Evolutionary conservation across 2,113 vertebrate genomes (phyloP), one percentile per base, ranked within the genome.

Genomic region (Chiloscyllium plagiosum): DNA sequence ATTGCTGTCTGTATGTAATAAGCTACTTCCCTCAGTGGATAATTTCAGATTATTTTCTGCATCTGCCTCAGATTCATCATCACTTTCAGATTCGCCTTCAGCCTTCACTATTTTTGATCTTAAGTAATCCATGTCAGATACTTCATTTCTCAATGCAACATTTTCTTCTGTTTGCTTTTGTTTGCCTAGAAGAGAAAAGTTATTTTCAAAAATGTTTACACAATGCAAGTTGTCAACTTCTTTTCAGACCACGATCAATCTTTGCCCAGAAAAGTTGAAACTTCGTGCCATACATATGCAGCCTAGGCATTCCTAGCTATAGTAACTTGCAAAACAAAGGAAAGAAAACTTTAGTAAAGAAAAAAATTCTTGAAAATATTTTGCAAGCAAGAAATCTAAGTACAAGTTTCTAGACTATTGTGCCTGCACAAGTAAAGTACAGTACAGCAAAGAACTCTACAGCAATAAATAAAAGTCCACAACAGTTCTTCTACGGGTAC

Each of bases 41-140:
- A 37, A 26, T 12, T 96, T 93, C 20, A 83, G 96, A 96, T 87
- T 96, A 96, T 68, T 96, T 96, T 50, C 94, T 2, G 97, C 96
- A 94, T 96, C 96, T 0, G 72, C 66, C 95, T 96, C 96, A 4
- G 96, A 97, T 3, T 96, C 96, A 0, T 96, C 97, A 24, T 66
- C 96, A 96, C 42, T 78, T 56, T 97, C 96, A 95, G 97, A 97
- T 26, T 97, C 70, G 1, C 96, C 0, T 97, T 96, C 0, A 96
- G 96, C 97, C 95, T 89, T 96, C 96, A 98, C 98, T 96, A 99
- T 96, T 97, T 99, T 99, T 47, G 98, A 99, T 72, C 98, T 98
- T 96, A 99, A 97, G 97, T 99, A 99, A 4, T 99, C 99, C 98
- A 99, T 99, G 96, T 99, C 99, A 0, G 99, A 99, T 78, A 99